A percentile compares a stretch with the other conserved stretches of the same genome.
Conservation (phyloP, 2,797 vertebrate species). For the Aphelocoma californica region DNA sequence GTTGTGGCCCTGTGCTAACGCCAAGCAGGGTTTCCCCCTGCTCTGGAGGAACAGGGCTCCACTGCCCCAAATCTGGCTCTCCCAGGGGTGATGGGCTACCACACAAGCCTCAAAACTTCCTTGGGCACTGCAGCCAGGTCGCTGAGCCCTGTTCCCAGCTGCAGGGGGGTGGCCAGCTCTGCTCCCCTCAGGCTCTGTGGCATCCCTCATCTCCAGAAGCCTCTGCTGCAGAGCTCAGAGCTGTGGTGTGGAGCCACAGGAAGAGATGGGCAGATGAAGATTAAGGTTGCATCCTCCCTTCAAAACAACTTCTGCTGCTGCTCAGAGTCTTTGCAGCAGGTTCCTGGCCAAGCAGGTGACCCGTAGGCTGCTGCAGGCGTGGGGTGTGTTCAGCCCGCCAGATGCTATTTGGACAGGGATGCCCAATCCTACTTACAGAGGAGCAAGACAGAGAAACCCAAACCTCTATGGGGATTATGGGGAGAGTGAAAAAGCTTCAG, state of each 20-base stretch:
- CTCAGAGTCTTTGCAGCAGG: not conserved
- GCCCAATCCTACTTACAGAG: not conserved
- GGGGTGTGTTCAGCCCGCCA: not conserved
- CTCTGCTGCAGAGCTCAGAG: not conserved
- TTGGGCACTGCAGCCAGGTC: fast-evolving
- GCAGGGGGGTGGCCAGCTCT: not conserved
- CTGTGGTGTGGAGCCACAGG: fast-evolving
- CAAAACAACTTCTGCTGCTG: not conserved
- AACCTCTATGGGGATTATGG: too few relatives aligned
- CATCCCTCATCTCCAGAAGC: fast-evolving
- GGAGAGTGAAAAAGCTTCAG: not conserved
- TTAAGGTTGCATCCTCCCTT: not conserved
- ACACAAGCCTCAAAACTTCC: not conserved
- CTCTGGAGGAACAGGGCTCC: not conserved
- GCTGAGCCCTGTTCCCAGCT: not conserved
- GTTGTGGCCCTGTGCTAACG: not conserved
- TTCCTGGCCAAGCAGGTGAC: not conserved
- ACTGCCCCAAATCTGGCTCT: not conserved
- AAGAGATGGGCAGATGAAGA: not conserved
- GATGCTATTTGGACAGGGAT: too few relatives aligned
- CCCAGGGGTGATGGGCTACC: not conserved
- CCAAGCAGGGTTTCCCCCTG: not conserved
- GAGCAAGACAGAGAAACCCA: not conserved
- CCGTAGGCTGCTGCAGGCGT: fast-evolving
- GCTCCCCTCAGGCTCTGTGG: not conserved